Evolutionary conservation across 2,113 vertebrate genomes (phyloP), one percentile per base, ranked within the genome.

Genomic region (Marcusenius ussheri): DNA sequence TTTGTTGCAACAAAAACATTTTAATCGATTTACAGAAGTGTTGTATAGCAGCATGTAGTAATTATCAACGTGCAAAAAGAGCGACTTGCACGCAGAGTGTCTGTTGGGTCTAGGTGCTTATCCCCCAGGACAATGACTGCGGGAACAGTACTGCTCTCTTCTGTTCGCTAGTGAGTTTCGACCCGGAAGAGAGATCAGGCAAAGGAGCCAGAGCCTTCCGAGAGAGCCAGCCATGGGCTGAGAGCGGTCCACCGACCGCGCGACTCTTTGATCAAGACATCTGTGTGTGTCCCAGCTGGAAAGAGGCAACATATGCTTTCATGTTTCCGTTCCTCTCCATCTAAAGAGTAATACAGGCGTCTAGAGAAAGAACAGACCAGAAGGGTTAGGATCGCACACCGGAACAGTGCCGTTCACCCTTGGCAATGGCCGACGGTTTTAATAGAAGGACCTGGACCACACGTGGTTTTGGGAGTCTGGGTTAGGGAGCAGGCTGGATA

Each of bases 241-340:
- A 45, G 46, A 19, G 21, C 24, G 3, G 21, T 27, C 83, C 83
- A 9, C 45, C 45, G 45, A 46, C 35, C 45, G 2, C 45, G 10
- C 45, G 42, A n/a, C 19, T 21, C 83, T 84, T 84, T 84, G 83
- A 84, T 84, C 83, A 84, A 84, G 83, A 47, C 45, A 84, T 84
- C 83, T 45, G 83, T 47, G 45, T 47, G 39, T 24, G 42, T 45
- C 83, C 83, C 83, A 84, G 83, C 83, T 84, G 83, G 45, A 45
- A n/a, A n/a, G 24, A 45, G 39, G 19, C 24, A n/a, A 47, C 83
- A 84, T 47, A 84, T 24, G 83, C 83, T 47, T 84, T 47, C 45
- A 84, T 24, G 83, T 84, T n/a, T 42, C 83, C 83, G 7, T 84
- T 47, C 45, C 19, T 46, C 83, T 46, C 83, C 15, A 46, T n/a